Evolutionary conservation across 1,140 invertebrate genomes (phyloP).

Genomic region (Nilaparvata lugens): DNA sequence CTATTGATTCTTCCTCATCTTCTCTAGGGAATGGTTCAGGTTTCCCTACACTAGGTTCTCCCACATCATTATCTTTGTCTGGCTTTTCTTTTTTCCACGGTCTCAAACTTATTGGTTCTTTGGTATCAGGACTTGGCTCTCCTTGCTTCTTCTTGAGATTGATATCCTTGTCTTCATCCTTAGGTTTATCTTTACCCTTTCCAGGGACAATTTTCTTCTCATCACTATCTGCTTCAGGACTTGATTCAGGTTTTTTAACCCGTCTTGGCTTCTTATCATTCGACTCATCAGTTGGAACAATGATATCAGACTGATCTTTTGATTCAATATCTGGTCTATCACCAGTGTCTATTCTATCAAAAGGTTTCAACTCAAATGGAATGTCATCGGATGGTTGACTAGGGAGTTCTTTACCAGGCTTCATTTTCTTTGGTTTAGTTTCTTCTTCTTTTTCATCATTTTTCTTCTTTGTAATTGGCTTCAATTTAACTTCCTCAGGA

Average conservation of each 20-base stretch:
- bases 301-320: conserved; percentile 23
- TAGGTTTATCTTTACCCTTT: conserved; percentile 33
- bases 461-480: conserved; percentile 19
- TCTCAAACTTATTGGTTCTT: conserved; percentile 27
- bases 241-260: conserved; percentile 29
- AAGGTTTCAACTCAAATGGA: conserved; percentile 24
- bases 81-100: conserved; percentile 24
- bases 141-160: conserved; percentile 37
- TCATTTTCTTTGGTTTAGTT: conserved; percentile 20
- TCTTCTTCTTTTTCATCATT: conserved; percentile 28
- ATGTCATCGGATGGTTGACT: conserved; percentile 25
- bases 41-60: conserved; percentile 16
- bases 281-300: conserved; percentile 20
- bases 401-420: conserved; percentile 27
- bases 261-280: conserved; percentile 19
- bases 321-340: conserved; percentile 18
- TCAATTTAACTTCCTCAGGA: conserved; percentile 23
- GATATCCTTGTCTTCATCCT: conserved; percentile 34
- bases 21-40: conserved; percentile 17
- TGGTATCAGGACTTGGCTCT: conserved; percentile 28
- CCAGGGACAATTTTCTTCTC: conserved; percentile 36
- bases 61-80: conserved; percentile 12
- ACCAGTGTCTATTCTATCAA: conserved; percentile 25
- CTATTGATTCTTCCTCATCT: conserved; percentile 20
- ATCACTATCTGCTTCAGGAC: conserved; percentile 26